Base-by-base conservation (phyloP, 2,888 invertebrate genomes). In the Tenthredo distinguenda region DNA sequence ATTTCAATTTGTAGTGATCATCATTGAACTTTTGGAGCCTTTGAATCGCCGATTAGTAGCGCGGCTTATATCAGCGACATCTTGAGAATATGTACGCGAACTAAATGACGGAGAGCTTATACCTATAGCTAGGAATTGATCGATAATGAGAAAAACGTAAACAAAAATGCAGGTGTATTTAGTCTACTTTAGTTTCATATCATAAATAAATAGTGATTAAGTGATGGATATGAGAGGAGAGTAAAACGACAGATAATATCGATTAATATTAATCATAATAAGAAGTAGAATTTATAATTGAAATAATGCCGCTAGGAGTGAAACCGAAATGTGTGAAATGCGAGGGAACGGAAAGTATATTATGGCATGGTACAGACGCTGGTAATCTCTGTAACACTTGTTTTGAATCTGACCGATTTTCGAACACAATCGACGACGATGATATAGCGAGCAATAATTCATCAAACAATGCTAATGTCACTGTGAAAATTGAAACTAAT, bases 381-480 rank as follows among this genome's bases (percentile, higher is more conserved):
- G 97, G 97, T 0, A 96, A 96, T 91, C 95, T 97, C 87, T 98
- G 98, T 91, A 96, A 97, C 91, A 95, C 96, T 83, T 98, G 98
- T 91, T 95, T 96, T 87, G 95, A 95, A 87, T 93, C 94, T 86
- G 95, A 96, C 40, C 94, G 94, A 89, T 83, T 6, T 15, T 10
- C 68, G 0, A 92, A 90, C 77, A 88, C 85, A 9, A 83, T 85
- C 1, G 88, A 89, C 7, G 84, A 3, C 92, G 93, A 87, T 87
- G 92, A 85, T 88, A 93, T 87, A 91, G 90, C 47, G 89, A 93
- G 65, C 34, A 72, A 37, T 31, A 85, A 74, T 84, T 85, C 84
- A 72, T 85, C 76, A 87, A 88, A 40, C 93, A 92, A 79, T 90
- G 91, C 43, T 88, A 90, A 85, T 85, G 86, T 83, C 65, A 55